A percentile compares a stretch with the other conserved stretches of the same genome.
phyloP scores from a whole-genome alignment of 2,113 vertebrate genomes.

The Ceyx melanurus region DNA sequence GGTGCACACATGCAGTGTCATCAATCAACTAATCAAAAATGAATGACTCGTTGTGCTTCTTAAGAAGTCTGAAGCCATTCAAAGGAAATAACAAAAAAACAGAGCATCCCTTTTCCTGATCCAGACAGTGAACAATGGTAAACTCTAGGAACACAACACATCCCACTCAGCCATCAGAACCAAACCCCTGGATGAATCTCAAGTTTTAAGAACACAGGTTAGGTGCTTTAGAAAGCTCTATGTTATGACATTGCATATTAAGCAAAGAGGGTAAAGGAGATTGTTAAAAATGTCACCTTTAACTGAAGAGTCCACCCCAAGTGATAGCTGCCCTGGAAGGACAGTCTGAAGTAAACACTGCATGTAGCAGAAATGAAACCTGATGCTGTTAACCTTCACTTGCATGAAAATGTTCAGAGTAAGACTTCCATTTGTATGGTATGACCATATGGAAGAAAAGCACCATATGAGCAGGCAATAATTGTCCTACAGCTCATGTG shows the following conservation, averaged over 20 bases:
- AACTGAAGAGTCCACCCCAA: neutral
- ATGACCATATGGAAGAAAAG: neutral
- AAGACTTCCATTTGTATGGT: neutral
- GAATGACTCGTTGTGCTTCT: slow-evolving; percentile 37
- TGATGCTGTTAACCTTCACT: slow-evolving; percentile 22
- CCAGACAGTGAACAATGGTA: neutral
- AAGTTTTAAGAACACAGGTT: neutral
- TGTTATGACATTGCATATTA: neutral
- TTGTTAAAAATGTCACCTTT: neutral
- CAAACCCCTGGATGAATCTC: neutral
- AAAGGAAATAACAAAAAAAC: slow-evolving; percentile 20
- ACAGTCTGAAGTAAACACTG: neutral
- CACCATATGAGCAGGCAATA: neutral
- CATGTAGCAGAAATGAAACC: neutral
- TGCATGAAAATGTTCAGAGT: neutral
- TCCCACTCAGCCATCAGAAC: neutral
- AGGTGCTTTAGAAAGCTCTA: neutral
- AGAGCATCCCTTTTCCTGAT: neutral
- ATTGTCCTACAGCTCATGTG: accelerated
- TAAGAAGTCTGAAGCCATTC: neutral
- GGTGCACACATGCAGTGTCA: slow-evolving; percentile 7
- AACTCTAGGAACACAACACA: neutral
- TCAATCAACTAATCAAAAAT: slow-evolving; percentile 39
- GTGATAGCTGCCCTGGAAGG: neutral
- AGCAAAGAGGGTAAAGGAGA: neutral